Conservation (phyloP, 92 coral and sea anemone species). For the Heliopora coerulea region DNA sequence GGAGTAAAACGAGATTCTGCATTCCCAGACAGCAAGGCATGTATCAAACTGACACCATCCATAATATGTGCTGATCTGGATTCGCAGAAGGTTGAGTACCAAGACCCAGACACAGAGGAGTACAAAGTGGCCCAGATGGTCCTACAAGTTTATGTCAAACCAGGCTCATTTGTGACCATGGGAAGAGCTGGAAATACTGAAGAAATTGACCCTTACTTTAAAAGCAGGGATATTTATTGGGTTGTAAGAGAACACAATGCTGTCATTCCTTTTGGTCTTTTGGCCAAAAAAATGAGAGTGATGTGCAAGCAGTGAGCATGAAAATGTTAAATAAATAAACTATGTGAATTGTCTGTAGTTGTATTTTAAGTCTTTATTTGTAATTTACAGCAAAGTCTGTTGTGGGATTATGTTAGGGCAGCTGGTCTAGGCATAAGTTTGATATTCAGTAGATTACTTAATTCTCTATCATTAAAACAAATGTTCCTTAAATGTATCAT, state of each 20-base stretch:
- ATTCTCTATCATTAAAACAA: too few relatives aligned
- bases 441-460: too few relatives aligned
- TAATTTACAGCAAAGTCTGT: too few relatives aligned
- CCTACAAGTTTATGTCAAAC: slow-evolving; percentile 87
- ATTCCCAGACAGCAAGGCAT: slow-evolving; percentile 66
- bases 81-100: slow-evolving; percentile 67
- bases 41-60: slow-evolving; percentile 90
- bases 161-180: slow-evolving; percentile 86
- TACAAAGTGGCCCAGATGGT: slow-evolving; percentile 82
- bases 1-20: slow-evolving; percentile 49
- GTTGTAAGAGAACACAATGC: slow-evolving; percentile 71
- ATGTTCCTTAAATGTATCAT: too few relatives aligned
- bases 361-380: too few relatives aligned
- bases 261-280: slow-evolving; percentile 91
- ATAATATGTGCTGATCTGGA: slow-evolving; percentile 97
- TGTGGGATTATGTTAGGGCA: too few relatives aligned
- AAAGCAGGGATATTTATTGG: slow-evolving; percentile 90
- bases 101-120: slow-evolving; percentile 64
- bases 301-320: too few relatives aligned
- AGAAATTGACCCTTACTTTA: slow-evolving; percentile 93
- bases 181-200: slow-evolving; percentile 86
- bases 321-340: too few relatives aligned
- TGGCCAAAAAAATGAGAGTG: slow-evolving; percentile 75
- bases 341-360: too few relatives aligned
- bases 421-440: too few relatives aligned